A percentile compares a stretch with the other conserved stretches of the same genome.
phyloP scores from a whole-genome alignment of 2,113 vertebrate species.

The Haplochromis burtoni region DNA sequence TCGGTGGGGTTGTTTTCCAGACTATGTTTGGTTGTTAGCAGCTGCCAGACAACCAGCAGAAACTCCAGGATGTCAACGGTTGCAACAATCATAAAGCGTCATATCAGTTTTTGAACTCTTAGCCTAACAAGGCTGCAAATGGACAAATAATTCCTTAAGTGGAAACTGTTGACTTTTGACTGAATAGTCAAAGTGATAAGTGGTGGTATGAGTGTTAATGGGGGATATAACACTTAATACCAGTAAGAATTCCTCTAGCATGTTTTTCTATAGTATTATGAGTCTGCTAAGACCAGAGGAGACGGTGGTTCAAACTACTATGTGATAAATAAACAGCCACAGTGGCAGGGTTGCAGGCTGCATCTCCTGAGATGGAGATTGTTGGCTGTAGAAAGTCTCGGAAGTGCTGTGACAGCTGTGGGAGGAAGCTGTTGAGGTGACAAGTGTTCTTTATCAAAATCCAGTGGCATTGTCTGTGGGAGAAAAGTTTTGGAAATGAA shows the following conservation, averaged over 20 bases:
- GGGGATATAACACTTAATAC: background rate
- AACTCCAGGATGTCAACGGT: background rate
- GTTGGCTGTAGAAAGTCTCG: background rate
- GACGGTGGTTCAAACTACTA: background rate
- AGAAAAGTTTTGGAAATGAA: slow-evolving; percentile 42
- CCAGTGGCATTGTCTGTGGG: slow-evolving; percentile 3
- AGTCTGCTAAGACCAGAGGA: background rate
- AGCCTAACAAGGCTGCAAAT: background rate
- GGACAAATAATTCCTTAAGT: background rate
- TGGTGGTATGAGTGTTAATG: background rate
- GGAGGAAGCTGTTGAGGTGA: slow-evolving; percentile 25
- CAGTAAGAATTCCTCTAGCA: background rate
- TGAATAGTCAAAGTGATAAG: background rate
- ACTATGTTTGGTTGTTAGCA: background rate
- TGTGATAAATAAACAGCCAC: slow-evolving; percentile 15
- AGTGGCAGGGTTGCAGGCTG: background rate
- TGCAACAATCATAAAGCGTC: background rate
- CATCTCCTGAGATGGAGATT: background rate
- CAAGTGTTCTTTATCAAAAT: slow-evolving; percentile 41
- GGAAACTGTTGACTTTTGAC: background rate
- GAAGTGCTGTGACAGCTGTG: slow-evolving; percentile 11
- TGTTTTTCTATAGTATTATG: background rate
- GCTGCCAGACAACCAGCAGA: background rate
- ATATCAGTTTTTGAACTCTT: background rate
- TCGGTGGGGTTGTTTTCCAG: background rate